phyloP scores from a whole-genome alignment of 2,797 vertebrate species.

The Pangasius macronema region DNA sequence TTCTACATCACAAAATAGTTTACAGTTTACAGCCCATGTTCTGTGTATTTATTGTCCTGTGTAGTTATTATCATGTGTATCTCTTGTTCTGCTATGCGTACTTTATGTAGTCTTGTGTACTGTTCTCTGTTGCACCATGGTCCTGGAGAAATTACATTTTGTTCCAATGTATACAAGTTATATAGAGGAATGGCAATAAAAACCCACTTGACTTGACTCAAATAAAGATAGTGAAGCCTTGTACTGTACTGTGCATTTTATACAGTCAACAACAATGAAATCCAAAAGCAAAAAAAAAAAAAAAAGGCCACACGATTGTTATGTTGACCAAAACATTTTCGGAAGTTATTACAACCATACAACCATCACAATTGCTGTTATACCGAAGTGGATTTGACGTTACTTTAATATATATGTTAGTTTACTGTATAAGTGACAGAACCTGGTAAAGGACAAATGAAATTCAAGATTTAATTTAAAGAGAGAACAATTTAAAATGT shows the following conservation, averaged over 20 bases:
- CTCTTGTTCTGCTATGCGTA: no score
- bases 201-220: no score
- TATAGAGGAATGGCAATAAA: no score
- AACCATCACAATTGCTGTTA: background rate
- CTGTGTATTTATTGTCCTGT: no score
- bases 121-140: no score
- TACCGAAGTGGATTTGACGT: background rate
- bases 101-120: no score
- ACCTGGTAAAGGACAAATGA: background rate
- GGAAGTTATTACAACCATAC: background rate
- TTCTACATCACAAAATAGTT: no score
- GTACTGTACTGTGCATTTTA: background rate
- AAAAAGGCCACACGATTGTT: background rate
- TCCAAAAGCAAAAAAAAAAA: background rate
- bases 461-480: background rate
- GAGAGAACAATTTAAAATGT: background rate
- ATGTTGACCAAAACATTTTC: background rate
- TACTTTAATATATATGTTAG: background rate
- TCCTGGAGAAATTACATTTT: no score
- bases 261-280: background rate
- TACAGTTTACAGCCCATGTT: no score
- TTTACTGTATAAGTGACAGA: background rate
- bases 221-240: background rate
- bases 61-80: no score
- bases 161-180: no score